phyloP scores from a whole-genome alignment of 1,140 invertebrate species.

The Phthorimaea operculella region DNA sequence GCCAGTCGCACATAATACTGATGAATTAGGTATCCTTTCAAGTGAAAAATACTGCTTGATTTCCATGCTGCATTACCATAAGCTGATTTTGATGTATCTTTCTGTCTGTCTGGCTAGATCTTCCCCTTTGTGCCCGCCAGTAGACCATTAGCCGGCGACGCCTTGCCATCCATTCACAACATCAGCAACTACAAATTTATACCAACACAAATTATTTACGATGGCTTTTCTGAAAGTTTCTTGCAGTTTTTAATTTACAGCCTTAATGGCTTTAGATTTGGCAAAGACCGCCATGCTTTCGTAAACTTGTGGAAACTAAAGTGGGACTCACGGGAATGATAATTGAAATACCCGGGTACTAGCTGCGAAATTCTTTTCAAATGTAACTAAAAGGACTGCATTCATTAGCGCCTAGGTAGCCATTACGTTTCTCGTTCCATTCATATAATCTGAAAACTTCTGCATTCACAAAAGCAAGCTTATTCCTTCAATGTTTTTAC shows the following conservation, averaged over 20 bases:
- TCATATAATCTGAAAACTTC: neutral
- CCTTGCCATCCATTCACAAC: neutral
- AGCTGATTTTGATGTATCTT: conserved; percentile 34
- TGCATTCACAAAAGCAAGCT: neutral
- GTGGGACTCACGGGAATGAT: conserved; percentile 1
- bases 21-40: neutral
- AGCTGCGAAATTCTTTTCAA: neutral
- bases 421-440: neutral
- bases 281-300: neutral
- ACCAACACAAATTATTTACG: neutral
- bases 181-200: neutral
- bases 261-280: neutral
- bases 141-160: conserved; percentile 19
- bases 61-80: conserved; percentile 32
- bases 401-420: too few species aligned
- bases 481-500: too few species aligned
- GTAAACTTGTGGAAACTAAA: neutral
- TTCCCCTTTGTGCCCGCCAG: conserved; percentile 28
- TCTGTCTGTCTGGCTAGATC: conserved; percentile 26
- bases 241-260: neutral
- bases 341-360: neutral
- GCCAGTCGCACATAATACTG: too few species aligned
- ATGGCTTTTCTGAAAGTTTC: neutral
- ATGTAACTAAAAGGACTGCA: neutral
- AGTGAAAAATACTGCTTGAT: conserved; percentile 19